These are phyloP conservation scores for Heterotis niloticus DNA, from an alignment of 2,113 vertebrate genomes.

Conservation along the genomic window DNA sequence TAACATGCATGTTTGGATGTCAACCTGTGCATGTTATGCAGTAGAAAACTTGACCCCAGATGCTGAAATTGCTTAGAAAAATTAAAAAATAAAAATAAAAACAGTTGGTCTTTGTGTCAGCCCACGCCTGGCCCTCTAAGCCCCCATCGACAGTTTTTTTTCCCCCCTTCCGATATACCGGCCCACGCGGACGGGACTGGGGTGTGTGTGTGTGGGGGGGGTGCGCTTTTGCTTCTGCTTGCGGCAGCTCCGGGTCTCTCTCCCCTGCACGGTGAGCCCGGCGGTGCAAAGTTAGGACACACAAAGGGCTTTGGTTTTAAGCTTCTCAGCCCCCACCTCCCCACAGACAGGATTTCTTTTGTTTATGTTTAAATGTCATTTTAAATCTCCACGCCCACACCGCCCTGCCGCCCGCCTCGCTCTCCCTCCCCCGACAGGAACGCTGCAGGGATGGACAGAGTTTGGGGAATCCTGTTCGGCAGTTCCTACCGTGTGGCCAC, in stretches of 20 bases:
- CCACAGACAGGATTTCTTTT: slow-evolving; percentile 13
- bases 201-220: neutral
- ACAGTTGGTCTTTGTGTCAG: slow-evolving; percentile 21
- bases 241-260: slow-evolving; percentile 5
- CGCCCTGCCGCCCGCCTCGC: neutral
- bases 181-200: neutral
- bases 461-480: slow-evolving; percentile 21
- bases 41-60: neutral
- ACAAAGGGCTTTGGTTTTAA: slow-evolving; percentile 18
- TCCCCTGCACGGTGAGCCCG: neutral
- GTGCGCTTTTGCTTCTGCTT: slow-evolving; percentile 9
- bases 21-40: neutral
- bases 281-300: neutral
- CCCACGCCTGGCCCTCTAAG: slow-evolving; percentile 15
- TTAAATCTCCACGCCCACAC: neutral
- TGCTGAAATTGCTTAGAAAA: neutral
- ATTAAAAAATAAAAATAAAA: neutral
- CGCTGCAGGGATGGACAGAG: slow-evolving; percentile 9
- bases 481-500: neutral
- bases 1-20: neutral
- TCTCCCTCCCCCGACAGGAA: neutral
- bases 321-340: neutral
- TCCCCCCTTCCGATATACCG: slow-evolving; percentile 3
- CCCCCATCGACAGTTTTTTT: neutral
- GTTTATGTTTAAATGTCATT: slow-evolving; percentile 10